Conservation (phyloP, 2,888 invertebrate species). For the Laspeyria flexula region DNA sequence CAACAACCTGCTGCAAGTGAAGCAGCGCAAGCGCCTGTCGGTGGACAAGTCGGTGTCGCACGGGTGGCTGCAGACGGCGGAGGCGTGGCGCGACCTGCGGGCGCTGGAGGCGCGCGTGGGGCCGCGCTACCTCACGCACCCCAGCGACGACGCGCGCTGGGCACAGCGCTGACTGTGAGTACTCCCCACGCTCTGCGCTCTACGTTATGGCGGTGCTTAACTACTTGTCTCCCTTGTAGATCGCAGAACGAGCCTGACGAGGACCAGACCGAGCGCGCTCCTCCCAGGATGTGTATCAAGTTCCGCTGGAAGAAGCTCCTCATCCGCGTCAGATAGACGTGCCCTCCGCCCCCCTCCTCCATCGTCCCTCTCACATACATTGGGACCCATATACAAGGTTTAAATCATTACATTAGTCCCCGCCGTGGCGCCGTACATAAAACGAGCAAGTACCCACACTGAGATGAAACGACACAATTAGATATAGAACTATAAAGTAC, state of each 20-base stretch:
- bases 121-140: slow-evolving; percentile 74
- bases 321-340: slow-evolving; percentile 50
- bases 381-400: no score
- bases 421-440: no score
- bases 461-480: no score
- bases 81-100: slow-evolving; percentile 97
- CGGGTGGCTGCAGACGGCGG: slow-evolving; percentile 98
- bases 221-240: slow-evolving; percentile 41
- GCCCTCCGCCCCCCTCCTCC: background rate
- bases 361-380: no score
- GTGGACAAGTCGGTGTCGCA: slow-evolving; percentile 98
- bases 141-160: slow-evolving; percentile 71
- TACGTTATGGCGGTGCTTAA: no score
- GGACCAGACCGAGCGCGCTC: slow-evolving; percentile 25
- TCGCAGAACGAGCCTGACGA: slow-evolving; percentile 38
- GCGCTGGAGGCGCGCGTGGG: slow-evolving; percentile 89
- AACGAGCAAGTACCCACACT: no score
- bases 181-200: background rate
- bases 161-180: slow-evolving; percentile 49
- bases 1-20: slow-evolving; percentile 98
- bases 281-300: slow-evolving; percentile 42
- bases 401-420: no score
- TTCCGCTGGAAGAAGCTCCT: slow-evolving; percentile 62
- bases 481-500: no score
- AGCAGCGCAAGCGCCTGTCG: slow-evolving; percentile 96